phyloP scores from a whole-genome alignment of 2,797 vertebrate genomes.

The Microhierax caerulescens region DNA sequence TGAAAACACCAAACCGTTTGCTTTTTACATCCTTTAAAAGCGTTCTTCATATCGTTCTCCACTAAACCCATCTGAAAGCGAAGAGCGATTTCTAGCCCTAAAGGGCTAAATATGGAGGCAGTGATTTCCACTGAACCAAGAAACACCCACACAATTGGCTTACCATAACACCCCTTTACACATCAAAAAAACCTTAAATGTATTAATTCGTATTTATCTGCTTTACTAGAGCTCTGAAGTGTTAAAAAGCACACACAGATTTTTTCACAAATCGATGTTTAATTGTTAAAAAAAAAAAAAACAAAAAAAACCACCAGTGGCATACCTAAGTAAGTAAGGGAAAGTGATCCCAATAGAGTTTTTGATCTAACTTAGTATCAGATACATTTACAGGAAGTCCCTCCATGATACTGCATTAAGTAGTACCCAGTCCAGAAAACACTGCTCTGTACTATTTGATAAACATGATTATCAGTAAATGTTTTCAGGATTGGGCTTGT shows the following conservation, averaged over 20 bases:
- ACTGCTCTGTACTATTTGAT: neutral
- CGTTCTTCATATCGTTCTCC: accelerated
- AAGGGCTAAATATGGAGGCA: neutral
- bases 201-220: neutral
- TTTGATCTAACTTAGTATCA: neutral
- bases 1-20: neutral
- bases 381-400: neutral
- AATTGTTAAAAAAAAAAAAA: neutral
- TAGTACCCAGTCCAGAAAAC: neutral
- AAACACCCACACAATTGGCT: neutral
- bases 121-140: neutral
- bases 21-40: neutral
- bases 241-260: neutral
- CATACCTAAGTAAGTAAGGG: neutral
- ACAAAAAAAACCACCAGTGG: no score
- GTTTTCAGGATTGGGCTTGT: neutral
- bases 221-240: neutral
- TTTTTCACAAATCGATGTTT: neutral
- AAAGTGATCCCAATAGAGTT: neutral
- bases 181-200: neutral
- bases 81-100: neutral
- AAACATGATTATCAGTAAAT: neutral
- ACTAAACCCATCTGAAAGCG: neutral
- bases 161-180: neutral
- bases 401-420: neutral